Conservation (phyloP, 2,888 invertebrate genomes). For the Griposia aprilina region DNA sequence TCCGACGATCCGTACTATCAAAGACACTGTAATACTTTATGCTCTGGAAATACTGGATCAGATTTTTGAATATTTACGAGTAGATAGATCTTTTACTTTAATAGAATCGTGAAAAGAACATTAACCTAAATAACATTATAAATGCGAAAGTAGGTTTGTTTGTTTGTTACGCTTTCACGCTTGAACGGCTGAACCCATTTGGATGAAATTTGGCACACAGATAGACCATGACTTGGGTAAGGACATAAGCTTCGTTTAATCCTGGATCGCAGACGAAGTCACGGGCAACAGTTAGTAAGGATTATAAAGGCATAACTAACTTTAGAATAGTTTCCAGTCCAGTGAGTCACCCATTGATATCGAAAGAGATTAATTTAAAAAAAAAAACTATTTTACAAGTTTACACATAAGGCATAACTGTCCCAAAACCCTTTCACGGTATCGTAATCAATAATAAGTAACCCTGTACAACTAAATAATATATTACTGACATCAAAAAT, state of each 20-base stretch:
- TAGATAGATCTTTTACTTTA: slow-evolving; percentile 13
- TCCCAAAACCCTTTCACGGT: background rate
- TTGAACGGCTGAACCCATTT: too few relatives aligned
- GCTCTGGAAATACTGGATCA: slow-evolving; percentile 40
- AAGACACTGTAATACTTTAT: slow-evolving; percentile 42
- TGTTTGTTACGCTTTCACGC: too few relatives aligned
- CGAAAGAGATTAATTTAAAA: background rate
- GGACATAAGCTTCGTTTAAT: too few relatives aligned
- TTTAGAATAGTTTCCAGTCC: background rate
- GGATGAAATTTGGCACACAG: too few relatives aligned
- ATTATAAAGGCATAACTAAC: background rate
- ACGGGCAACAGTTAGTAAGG: too few relatives aligned
- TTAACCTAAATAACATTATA: background rate
- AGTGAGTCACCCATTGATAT: too few relatives aligned
- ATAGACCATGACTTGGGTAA: too few relatives aligned
- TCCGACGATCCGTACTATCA: slow-evolving; percentile 27
- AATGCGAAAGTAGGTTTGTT: too few relatives aligned
- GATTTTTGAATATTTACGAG: slow-evolving; percentile 54
- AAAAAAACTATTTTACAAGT: background rate
- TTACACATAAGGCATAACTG: background rate
- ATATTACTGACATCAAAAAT: background rate
- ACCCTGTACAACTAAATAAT: background rate
- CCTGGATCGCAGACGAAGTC: too few relatives aligned
- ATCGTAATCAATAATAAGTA: background rate
- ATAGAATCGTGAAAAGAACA: slow-evolving; percentile 19